Evolutionary conservation across 2,113 vertebrate genomes (phyloP).

Genomic region (Beaufortia kweichowensis): DNA sequence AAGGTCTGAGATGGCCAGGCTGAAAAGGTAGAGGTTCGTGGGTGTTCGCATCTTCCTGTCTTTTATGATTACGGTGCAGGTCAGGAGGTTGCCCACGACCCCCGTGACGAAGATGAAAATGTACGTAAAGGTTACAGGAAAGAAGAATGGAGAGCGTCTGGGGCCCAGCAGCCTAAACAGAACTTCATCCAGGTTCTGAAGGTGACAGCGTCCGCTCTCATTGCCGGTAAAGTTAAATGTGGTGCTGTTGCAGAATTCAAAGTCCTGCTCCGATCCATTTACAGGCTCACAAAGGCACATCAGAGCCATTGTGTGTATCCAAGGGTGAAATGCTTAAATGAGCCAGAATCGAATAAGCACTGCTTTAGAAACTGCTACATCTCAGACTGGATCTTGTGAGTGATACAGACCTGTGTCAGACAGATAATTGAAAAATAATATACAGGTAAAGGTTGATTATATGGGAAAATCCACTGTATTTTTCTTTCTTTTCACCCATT

Average conservation of each 20-base stretch:
- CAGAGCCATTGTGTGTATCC: constrained; percentile 62
- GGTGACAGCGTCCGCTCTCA: constrained; percentile 42
- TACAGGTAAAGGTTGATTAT: background rate
- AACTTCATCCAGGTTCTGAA: constrained; percentile 61
- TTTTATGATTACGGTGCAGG: constrained; percentile 74
- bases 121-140: constrained; percentile 71
- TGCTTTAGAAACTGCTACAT: background rate
- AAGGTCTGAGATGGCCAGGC: constrained; percentile 75
- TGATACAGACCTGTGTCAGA: constrained; percentile 33
- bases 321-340: background rate
- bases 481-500: background rate
- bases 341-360: background rate
- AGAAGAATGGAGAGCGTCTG: constrained; percentile 73
- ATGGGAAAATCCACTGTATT: too few relatives aligned
- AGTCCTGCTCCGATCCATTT: constrained; percentile 56
- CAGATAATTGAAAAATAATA: background rate
- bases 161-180: constrained; percentile 73
- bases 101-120: constrained; percentile 75
- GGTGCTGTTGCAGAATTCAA: constrained; percentile 56
- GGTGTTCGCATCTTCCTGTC: constrained; percentile 78
- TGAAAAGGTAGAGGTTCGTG: constrained; percentile 78
- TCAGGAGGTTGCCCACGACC: constrained; percentile 75
- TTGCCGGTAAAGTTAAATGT: constrained; percentile 60
- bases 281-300: constrained; percentile 46
- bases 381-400: background rate